Percentiles rank a stretch among this genome's conserved stretches.
Evolutionary conservation across 2,113 vertebrate species (phyloP).

Genomic region (Callocephalon fimbriatum): DNA sequence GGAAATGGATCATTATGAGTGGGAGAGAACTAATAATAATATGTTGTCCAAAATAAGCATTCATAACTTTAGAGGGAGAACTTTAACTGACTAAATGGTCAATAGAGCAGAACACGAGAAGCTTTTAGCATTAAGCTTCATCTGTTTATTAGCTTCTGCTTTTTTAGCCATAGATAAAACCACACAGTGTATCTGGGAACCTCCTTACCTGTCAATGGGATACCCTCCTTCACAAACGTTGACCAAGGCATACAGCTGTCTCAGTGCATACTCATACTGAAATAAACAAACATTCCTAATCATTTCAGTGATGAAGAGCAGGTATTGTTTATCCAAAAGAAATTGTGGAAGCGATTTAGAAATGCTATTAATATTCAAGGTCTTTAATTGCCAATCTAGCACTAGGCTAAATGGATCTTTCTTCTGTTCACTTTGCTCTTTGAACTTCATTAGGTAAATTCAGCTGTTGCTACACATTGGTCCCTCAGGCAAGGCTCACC

Average conservation of each 20-base stretch:
- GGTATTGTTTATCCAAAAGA: neutral
- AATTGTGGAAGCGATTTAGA: neutral
- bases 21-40: neutral
- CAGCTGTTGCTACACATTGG: neutral
- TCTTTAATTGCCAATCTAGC: neutral
- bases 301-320: neutral
- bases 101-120: neutral
- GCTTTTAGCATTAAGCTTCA: neutral
- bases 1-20: neutral
- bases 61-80: neutral
- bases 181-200: neutral
- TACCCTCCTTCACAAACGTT: conserved; percentile 91
- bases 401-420: neutral
- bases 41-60: neutral
- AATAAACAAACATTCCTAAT: conserved; percentile 53
- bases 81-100: neutral
- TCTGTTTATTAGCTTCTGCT: neutral
- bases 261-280: conserved; percentile 91
- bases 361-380: neutral
- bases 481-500: neutral
- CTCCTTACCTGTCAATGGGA: conserved; percentile 81
- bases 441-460: neutral
- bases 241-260: conserved; percentile 89
- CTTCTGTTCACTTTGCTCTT: neutral
- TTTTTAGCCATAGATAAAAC: neutral